Conservation (phyloP, 2,797 vertebrate species). For the Mormyrops attenuatus region DNA sequence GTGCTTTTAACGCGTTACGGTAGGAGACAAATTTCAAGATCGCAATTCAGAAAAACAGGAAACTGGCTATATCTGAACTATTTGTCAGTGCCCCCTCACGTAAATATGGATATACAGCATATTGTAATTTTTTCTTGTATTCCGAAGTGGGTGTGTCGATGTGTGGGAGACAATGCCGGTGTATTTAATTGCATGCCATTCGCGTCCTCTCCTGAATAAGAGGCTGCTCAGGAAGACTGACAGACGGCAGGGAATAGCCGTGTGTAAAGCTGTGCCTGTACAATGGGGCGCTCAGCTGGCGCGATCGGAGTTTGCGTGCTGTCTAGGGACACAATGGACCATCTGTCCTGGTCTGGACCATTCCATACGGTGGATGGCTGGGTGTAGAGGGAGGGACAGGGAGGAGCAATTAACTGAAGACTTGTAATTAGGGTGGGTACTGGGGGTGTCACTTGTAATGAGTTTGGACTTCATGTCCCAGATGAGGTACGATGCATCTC, state of each 20-base stretch:
- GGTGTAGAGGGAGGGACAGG: neutral
- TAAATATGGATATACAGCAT: neutral
- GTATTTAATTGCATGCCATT: neutral
- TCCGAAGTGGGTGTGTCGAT: neutral
- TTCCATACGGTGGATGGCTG: neutral
- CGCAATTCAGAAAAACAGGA: neutral
- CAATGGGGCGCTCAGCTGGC: neutral
- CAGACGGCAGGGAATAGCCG: neutral
- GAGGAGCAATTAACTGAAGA: neutral
- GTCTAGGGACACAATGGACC: constrained; percentile 5
- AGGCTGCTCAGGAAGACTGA: neutral
- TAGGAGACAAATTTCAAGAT: neutral
- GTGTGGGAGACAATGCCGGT: neutral
- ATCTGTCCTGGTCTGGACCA: neutral
- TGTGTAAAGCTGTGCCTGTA: neutral
- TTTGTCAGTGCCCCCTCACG: neutral
- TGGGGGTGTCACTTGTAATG: neutral
- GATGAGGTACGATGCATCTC: neutral
- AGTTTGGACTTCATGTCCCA: neutral
- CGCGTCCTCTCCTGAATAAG: neutral
- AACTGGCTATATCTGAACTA: neutral
- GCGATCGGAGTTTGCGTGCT: neutral
- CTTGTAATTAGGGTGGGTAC: neutral
- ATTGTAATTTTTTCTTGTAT: neutral
- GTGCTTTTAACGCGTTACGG: neutral